Evolutionary conservation across 2,113 vertebrate species (phyloP), one percentile per base, ranked within the genome.

Genomic region (Seriola quinqueradiata): DNA sequence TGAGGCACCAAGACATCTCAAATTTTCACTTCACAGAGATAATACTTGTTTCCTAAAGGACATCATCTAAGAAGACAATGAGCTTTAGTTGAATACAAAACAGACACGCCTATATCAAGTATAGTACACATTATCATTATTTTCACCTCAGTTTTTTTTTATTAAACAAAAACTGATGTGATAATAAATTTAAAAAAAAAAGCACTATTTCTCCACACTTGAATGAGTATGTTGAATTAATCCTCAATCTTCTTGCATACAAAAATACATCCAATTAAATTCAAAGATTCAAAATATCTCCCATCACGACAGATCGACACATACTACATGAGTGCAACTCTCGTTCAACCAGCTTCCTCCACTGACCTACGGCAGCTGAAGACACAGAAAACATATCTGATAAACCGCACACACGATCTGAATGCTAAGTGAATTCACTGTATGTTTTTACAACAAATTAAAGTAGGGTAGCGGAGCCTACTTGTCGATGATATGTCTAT

Each of bases 191-290:
- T 25, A 1, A 28, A 28, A 28, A 72, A 81, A 77, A 73, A 23
- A 80, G 36, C 80, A 78, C 7, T 23, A 59, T 12, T 65, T 63
- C 11, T 72, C 38, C 75, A 76, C 78, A 76, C 70, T 74, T 48
- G 64, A 78, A 54, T 57, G 57, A 63, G 32, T 46, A 60, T 58
- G 17, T 23, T 58, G 2, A 70, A 65, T 75, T 69, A 44, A 69
- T 79, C 68, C 69, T 55, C 61, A 12, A 75, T 60, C 42, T 70
- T 69, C 70, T 21, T 36, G 38, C 79, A 60, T 91, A 92, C 77
- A 90, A 92, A 92, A 94, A 93, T 91, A 92, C 88, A 87, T 70
- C 68, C 66, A 7, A n/a, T 86, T 67, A 64, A 48, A 63, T 81
- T 65, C 77, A 66, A 44, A 46, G 48, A 57, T 59, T 74, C 69